Base-by-base conservation (phyloP, 2,888 invertebrate genomes). In the Eulithis testata region DNA sequence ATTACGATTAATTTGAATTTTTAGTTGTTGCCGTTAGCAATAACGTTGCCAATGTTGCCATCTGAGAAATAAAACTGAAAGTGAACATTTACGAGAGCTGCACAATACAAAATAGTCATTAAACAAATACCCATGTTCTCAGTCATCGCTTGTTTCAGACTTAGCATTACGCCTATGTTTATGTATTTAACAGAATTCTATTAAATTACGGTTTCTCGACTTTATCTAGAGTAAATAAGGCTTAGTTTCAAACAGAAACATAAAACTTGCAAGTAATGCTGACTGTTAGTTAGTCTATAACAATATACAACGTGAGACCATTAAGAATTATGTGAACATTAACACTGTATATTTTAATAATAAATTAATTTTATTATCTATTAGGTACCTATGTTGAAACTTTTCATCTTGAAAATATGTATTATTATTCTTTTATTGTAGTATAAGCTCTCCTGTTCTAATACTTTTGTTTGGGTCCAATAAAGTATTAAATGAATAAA, bases 221-320 rank as follows among this genome's bases (percentile, higher is more conserved):
- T 62, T 50, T 66, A 70, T 62, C 61, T 53, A 60, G 47, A 51
- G 27, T 49, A 51, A 60, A 68, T 55, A 68, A 64, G 44, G 63
- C 45, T 65, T 54, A 57, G 36, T 67, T 64, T 63, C 50, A 63
- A 58, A 51, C 47, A 63, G 9, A 60, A 53, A 65, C 47, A 50
- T 50, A n/a, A 1, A 47, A 55, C 52, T 55, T 66, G 68, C 70
- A 67, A 66, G 65, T 70, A 65, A 68, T 60, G 56, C 51, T 70
- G 66, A 70, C 56, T 31, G 31, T 31, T 31, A 31, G 2, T 31
- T 54, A 7, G 11, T 8, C 21, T 40, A n/a, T n/a, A 4, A 37
- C 52, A 52, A 37, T 11, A 52, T 1, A 37, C 6, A 5, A 37
- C 31, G 31, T 31, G 31, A 31, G 31, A 31, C 5, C 12, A 53